phyloP scores from a whole-genome alignment of 2,113 vertebrate genomes.

The Tricholaema leucomelas region DNA sequence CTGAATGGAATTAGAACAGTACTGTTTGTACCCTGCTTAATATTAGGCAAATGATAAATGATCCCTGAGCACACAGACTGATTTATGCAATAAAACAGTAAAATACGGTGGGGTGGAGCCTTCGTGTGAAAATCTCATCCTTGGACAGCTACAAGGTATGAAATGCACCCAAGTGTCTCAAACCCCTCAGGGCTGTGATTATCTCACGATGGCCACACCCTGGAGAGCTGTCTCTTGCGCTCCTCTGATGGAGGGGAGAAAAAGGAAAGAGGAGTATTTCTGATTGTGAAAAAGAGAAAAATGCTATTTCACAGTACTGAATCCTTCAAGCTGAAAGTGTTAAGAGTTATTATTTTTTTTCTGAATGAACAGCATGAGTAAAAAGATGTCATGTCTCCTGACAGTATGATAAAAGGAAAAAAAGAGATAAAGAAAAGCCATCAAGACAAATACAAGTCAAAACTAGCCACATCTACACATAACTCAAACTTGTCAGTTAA shows the following conservation, averaged over 20 bases:
- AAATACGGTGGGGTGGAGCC: neutral
- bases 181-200: neutral
- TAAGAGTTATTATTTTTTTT: neutral
- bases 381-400: neutral
- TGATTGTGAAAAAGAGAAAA: neutral
- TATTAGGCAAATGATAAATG: slow-evolving; percentile 50
- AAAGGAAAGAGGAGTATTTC: neutral
- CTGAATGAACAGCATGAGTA: neutral
- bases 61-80: slow-evolving; percentile 2
- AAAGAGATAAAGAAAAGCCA: neutral
- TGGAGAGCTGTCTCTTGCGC: neutral
- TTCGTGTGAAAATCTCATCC: slow-evolving; percentile 28
- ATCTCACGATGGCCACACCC: slow-evolving; percentile 45
- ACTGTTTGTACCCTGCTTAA: slow-evolving; percentile 34
- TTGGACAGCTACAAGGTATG: slow-evolving; percentile 36
- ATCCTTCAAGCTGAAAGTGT: neutral
- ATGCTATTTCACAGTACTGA: neutral
- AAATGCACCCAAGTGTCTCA: slow-evolving; percentile 38
- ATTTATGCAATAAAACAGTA: slow-evolving; percentile 47
- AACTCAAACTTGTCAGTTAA: neutral
- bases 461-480: neutral
- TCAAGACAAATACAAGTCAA: neutral
- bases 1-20: slow-evolving; percentile 1
- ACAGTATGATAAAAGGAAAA: neutral
- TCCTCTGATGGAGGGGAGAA: neutral